Evolutionary conservation across 2,888 invertebrate species (phyloP), one percentile per base, ranked within the genome.

Genomic region (Polia nebulosa): DNA sequence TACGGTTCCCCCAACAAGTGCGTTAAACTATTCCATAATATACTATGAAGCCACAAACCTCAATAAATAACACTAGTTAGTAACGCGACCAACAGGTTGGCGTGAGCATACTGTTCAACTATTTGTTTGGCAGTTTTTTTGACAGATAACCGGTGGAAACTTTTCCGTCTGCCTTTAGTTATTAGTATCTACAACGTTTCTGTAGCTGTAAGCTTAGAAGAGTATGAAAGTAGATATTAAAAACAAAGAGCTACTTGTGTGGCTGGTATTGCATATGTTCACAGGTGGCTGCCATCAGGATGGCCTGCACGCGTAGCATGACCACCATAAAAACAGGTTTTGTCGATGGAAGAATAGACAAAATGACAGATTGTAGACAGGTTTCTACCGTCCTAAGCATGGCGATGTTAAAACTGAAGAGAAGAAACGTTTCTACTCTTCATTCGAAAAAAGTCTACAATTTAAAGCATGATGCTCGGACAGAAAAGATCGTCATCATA

Each of bases 71-170:
- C 20, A 64, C 41, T 34, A 55, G 34, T 70, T 20, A 56, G 51
- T 65, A 56, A 61, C 15, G 17, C 11, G 5, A 44, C 29, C 83
- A 80, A 80, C 80, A 82, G 77, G 80, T 80, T 69, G 76, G 41
- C 56, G 76, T 71, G 71, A 57, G n/a, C 25, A 20, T 47, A 57
- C 34, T 72, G 45, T 57, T 25, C n/a, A 41, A 67, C 32, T 53
- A 22, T 79, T 61, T 62, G 25, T 65, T 52, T 25, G 53, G 4
- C 34, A 52, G 17, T 25, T 64, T 20, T 44, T 63, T 34, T 41
- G 32, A 52, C 39, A 47, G 22, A 51, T 77, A 32, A 4, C 17
- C 27, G 11, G 17, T 9, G n/a, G 27, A 45, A 47, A 44, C 57
- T 34, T 53, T 41, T 4, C 11, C 3, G 11, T 47, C 22, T 4